A percentile compares a stretch with the other conserved stretches of the same genome.
Evolutionary conservation across 2,888 invertebrate species (phyloP).

Genomic region (Noctuana brunneofusca): DNA sequence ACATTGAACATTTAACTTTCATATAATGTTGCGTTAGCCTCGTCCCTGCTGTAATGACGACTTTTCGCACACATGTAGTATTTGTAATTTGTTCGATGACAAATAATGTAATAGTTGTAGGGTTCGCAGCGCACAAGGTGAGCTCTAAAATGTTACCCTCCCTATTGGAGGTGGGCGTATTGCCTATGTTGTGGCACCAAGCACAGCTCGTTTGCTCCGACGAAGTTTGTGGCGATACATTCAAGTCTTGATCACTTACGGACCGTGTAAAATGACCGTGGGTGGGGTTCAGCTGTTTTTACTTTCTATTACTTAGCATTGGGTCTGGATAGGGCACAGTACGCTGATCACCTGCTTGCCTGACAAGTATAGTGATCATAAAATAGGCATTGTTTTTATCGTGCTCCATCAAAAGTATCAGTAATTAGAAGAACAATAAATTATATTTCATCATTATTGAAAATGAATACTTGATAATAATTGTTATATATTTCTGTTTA

Average conservation of each 20-base stretch:
- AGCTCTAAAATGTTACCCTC: conserved; percentile 79
- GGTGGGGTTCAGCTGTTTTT: conserved; percentile 57
- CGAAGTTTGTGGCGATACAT: conserved; percentile 66
- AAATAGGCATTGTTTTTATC: conserved; percentile 29
- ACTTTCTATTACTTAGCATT: conserved; percentile 41
- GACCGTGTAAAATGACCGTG: conserved; percentile 54
- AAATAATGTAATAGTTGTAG: conserved; percentile 65
- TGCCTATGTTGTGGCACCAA: conserved; percentile 80
- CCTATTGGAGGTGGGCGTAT: conserved; percentile 83
- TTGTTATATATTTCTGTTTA: conserved; percentile 54
- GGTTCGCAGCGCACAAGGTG: conserved; percentile 83
- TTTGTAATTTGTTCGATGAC: conserved; percentile 51
- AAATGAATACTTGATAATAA: neutral
- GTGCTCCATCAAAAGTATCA: conserved; percentile 24
- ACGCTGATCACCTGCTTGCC: conserved; percentile 52
- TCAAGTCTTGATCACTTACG: conserved; percentile 53
- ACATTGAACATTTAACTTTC: conserved; percentile 18
- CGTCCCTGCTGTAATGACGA: conserved; percentile 5
- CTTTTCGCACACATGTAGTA: conserved; percentile 7
- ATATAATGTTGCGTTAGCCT: conserved; percentile 10
- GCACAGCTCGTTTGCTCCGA: conserved; percentile 73
- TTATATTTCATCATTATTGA: conserved; percentile 42
- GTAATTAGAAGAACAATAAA: conserved; percentile 51
- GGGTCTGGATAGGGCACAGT: conserved; percentile 49
- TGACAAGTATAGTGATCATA: conserved; percentile 46